Percentiles rank a stretch among this genome's conserved stretches.
phyloP scores from a whole-genome alignment of 2,113 vertebrate genomes.

The Etheostoma spectabile region DNA sequence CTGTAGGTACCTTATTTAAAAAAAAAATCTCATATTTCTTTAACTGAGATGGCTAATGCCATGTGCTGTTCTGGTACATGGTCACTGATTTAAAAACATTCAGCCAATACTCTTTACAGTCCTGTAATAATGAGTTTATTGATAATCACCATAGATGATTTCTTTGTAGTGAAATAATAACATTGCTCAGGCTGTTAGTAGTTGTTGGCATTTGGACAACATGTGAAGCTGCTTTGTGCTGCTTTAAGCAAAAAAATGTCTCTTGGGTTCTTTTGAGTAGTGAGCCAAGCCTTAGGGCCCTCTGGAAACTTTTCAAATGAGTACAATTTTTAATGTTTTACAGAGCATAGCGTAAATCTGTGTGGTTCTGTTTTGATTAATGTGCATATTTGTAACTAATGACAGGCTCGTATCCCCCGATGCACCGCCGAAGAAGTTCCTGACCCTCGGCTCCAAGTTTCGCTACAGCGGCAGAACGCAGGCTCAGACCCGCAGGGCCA shows the following conservation, averaged over 20 bases:
- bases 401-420: constrained; percentile 93
- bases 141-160: background rate
- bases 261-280: constrained; percentile 26
- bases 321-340: background rate
- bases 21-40: background rate
- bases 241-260: constrained; percentile 32
- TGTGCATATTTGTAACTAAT: constrained; percentile 23
- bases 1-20: background rate
- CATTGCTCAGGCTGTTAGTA: background rate
- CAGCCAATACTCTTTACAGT: too few relatives aligned
- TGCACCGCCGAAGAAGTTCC: constrained; percentile 96
- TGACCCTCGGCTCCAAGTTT: constrained; percentile 96
- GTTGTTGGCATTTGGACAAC: constrained; percentile 16
- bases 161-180: background rate
- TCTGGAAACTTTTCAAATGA: constrained; percentile 34
- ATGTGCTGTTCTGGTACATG: background rate
- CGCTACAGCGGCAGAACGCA: constrained; percentile 97
- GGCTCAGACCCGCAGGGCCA: constrained; percentile 94
- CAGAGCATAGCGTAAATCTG: background rate
- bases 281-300: constrained; percentile 24
- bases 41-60: background rate
- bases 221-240: constrained; percentile 28
- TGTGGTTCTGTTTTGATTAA: constrained; percentile 52
- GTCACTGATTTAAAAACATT: background rate
- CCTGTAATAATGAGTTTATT: constrained; percentile 5